Base-by-base conservation (phyloP, 2,797 vertebrate species). In the Mastacembelus armatus region DNA sequence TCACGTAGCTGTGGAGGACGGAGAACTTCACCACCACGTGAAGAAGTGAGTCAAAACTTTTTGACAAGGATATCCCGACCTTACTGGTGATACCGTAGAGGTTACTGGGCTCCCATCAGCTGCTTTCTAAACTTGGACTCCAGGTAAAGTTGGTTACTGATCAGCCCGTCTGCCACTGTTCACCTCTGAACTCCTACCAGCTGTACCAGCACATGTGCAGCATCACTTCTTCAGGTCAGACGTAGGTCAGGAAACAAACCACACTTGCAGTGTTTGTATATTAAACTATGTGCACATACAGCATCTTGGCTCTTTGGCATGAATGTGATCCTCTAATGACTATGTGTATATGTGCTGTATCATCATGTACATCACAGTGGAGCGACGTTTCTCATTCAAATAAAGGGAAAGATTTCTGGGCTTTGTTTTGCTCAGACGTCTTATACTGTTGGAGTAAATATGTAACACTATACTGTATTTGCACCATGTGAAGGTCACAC, bases 321-420 rank as follows among this genome's bases (percentile, higher is more conserved):
- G 44, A 21, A 29, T 32, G 21, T 30, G 30, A 58, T 35, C 43
- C 38, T 21, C 29, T 56, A 60, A 47, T 44, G 47, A 27, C 18
- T 15, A 3, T 22, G 19, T 21, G 30, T 38, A 48, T 8, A 12
- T 26, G 22, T 10, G 3, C 38, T 43, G 12, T 54, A 24, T 68
- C 47, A 78, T 81, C 59, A 73, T 5, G 11, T 5, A 7, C 26
- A 42, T 39, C 49, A 21, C 30, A 44, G 30, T 4, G 29, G 8
- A 47, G 58, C 58, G 21, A 29, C 5, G 19, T 36, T 15, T 47
- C 45, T 16, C 32, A 21, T 61, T 59, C 38, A 52, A 14, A 50
- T 24, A 42, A 52, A 43, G 21, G 40, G 1, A 39, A 29, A 32
- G 12, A 48, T 44, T 39, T 32, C 14, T 42, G 10, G 12, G n/a